Evolutionary conservation across 1,140 invertebrate genomes (phyloP).

Genomic region (Callitettix versicolor): DNA sequence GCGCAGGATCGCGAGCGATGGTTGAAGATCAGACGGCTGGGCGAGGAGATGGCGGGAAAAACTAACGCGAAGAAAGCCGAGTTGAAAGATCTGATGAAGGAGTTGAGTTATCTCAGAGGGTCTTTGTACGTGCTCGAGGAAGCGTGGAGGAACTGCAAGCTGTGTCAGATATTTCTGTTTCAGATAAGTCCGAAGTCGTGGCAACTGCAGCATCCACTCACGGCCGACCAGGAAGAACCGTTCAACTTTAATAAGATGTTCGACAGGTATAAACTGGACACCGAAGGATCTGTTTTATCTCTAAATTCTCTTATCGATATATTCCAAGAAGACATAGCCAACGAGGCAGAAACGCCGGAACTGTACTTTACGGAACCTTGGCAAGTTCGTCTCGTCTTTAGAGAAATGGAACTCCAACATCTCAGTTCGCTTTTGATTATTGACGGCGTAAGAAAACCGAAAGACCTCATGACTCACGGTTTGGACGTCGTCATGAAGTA

Average conservation of each 20-base stretch:
- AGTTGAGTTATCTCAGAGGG: slow-evolving; percentile 2
- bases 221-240: neutral
- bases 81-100: slow-evolving; percentile 6
- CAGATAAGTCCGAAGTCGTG: slow-evolving; percentile 2
- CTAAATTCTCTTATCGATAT: slow-evolving; percentile 5
- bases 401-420: slow-evolving; percentile 10
- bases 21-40: slow-evolving; percentile 1
- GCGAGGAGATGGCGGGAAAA: neutral
- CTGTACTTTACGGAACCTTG: slow-evolving; percentile 8
- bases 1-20: slow-evolving; percentile 8
- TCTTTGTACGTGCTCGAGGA: slow-evolving; percentile 5
- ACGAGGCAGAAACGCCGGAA: neutral
- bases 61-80: slow-evolving; percentile 6
- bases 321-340: slow-evolving; percentile 8
- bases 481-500: slow-evolving; percentile 2
- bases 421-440: slow-evolving; percentile 9
- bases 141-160: slow-evolving; percentile 12
- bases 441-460: slow-evolving; percentile 4
- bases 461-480: slow-evolving; percentile 5
- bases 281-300: slow-evolving; percentile 5
- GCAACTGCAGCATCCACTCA: slow-evolving; percentile 1
- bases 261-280: slow-evolving; percentile 8
- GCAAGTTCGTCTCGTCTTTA: slow-evolving; percentile 7
- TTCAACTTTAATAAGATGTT: slow-evolving; percentile 6
- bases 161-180: slow-evolving; percentile 6